Conservation (phyloP, 2,113 vertebrate species). For the human (Homo sapiens) region GRCh38 chr5:3532001-3532500, state of each 20-base stretch:
- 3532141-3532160: accelerated
- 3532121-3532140: neutral
- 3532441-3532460: no score
- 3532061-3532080: neutral
- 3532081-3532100: neutral
- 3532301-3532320: no score
- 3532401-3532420: neutral
- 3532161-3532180: neutral
- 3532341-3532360: accelerated
- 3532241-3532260: accelerated
- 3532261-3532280: accelerated
- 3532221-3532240: accelerated
- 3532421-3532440: neutral
- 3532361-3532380: accelerated
- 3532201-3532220: accelerated
- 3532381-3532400: no score
- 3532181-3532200: neutral
- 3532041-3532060: neutral
- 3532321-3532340: neutral
- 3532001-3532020: accelerated
- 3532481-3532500: neutral
- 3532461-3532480: accelerated
- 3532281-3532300: neutral
- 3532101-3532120: accelerated
- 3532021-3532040: accelerated